Base-by-base conservation (phyloP, 2,888 invertebrate genomes). In the Tricholauxania praeusta region DNA sequence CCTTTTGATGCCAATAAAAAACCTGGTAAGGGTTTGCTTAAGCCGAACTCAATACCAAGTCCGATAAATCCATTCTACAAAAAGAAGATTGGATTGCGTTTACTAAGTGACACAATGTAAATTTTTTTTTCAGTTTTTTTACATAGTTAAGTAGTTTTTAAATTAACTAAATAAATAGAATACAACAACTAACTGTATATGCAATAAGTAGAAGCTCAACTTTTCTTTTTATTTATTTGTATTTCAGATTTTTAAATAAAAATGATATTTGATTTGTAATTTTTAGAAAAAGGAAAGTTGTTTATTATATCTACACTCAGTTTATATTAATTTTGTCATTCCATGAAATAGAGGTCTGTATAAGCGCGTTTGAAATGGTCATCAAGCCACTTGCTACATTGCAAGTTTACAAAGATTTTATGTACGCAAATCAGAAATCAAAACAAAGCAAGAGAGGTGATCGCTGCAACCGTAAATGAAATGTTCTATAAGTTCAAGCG, bases 61-160 rank as follows among this genome's bases (percentile, higher is more conserved):
- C 94, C 94, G 0, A 92, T 94, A 1, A 93, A 94, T 86, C 94
- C 94, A 0, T 94, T 94, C 86, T 93, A 93, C 80, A 92, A 90
- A 80, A 90, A 89, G 79, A 90, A 89, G 74, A 81, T 82, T 39
- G 80, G 80, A 1, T 72, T 80, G 14, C 74, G 75, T 28, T 69
- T 82, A 12, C 77, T 82, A n/a, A 84, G 81, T 65, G 84, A 84
- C 72, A 81, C 84, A 19, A 79, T 84, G 76, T 85, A 81, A 85
- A 48, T 7, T 39, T 39, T 63, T 62, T 47, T 22, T 39, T 14
- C 52, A 63, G 53, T 12, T 63, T 63, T 14, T 63, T 70, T 19
- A 53, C 62, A 19, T 63, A 70, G 53, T 70, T 64, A 48, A 55
- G 48, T 47, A 63, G 28, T 71, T 22, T 62, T 39, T 62, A 51